Conservation (phyloP, 2,888 invertebrate species). For the Cryptocheilus praepositus region DNA sequence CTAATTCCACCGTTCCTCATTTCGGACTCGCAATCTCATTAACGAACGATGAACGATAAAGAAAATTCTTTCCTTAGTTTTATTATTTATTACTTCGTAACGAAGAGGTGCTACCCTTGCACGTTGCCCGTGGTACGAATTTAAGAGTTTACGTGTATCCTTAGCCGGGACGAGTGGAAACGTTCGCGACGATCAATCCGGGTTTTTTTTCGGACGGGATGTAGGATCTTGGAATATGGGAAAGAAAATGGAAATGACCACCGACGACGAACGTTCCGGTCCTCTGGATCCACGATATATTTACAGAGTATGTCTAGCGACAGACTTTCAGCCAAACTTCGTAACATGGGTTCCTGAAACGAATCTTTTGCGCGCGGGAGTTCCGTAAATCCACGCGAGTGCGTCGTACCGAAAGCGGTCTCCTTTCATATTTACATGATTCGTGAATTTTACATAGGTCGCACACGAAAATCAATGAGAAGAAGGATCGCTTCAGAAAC, state of each 20-base stretch:
- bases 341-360: too few relatives aligned
- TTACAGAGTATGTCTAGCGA: too few relatives aligned
- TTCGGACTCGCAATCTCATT: background rate
- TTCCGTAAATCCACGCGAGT: background rate
- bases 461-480: constrained; percentile 15
- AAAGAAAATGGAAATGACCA: too few relatives aligned
- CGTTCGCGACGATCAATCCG: background rate
- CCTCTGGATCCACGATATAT: too few relatives aligned
- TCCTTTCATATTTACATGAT: too few relatives aligned
- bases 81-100: constrained; percentile 12
- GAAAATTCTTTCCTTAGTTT: too few relatives aligned
- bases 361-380: too few relatives aligned
- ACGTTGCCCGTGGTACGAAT: constrained; percentile 50
- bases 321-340: too few relatives aligned
- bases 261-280: too few relatives aligned
- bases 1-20: background rate
- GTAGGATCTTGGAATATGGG: background rate
- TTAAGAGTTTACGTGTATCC: background rate
- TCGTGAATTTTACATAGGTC: too few relatives aligned
- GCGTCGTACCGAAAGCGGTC: background rate
- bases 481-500: background rate
- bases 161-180: background rate
- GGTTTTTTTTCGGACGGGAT: background rate
- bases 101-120: constrained; percentile 59
- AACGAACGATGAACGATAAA: background rate